Base-by-base conservation (phyloP, 1,140 invertebrate species). In the Diprion similis region DNA sequence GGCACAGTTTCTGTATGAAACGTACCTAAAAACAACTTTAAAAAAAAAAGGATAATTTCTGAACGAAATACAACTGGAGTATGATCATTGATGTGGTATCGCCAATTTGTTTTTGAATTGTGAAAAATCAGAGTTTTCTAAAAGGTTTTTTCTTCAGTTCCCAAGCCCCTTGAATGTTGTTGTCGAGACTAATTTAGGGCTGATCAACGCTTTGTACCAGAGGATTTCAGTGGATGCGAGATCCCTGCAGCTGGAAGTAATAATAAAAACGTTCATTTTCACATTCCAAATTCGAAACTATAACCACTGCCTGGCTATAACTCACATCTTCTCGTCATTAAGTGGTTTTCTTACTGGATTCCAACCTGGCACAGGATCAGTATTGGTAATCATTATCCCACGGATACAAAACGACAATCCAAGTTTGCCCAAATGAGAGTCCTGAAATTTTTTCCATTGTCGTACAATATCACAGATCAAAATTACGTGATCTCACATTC, bases 371-470 rank as follows among this genome's bases (percentile, higher is more conserved):
- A 92, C 88, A 45, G 92, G 92, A 46, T 90, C 88, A 77, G 90
- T 88, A 83, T 95, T 95, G 8, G 89, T 82, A 10, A 93, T 82
- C 94, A 95, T 95, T 17, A 93, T 80, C 19, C 93, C 92, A 66
- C 92, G 87, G 17, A 93, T 87, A 65, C 91, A 90, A 65, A 91
- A 84, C 1, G 84, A 86, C 68, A 88, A 78, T 68, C 78, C 78
- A 45, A 87, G 71, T 78, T 83, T 85, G 74, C 72, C 74, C 64
- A 88, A 78, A 75, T 84, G 85, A 7, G 71, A 11, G 75, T 88
- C 85, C 85, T 88, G 65, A 66, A 46, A 74, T 19, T 71, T 51
- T 70, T 74, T 70, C 17, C 17, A 37, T 37, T 37, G 24, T 37
- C 24, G 6, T 37, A 37, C 24, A 37, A 72, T 66, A 51, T 19